These are phyloP conservation scores for Pampusana beccarii DNA, from an alignment of 2,113 vertebrate species.

Conservation along the genomic window DNA sequence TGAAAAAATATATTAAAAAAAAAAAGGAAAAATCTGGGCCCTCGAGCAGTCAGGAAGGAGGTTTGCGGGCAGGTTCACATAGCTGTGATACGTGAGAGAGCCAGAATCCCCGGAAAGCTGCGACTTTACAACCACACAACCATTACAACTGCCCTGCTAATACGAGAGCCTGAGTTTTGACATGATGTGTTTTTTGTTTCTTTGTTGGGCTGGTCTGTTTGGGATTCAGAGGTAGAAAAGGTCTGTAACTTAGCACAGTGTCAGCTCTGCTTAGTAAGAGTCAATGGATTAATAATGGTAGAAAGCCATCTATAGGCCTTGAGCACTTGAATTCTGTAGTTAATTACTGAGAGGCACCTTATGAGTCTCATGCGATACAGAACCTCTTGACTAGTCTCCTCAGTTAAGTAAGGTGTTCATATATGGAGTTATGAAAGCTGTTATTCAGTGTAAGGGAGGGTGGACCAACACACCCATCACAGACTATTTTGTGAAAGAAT, in stretches of 20 bases:
- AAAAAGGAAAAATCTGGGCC: background rate
- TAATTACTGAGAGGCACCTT: background rate
- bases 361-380: background rate
- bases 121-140: background rate
- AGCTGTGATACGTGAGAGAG: background rate
- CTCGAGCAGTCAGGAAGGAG: background rate
- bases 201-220: background rate
- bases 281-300: background rate
- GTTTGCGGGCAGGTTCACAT: background rate
- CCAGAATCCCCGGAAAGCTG: background rate
- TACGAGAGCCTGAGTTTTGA: accelerated
- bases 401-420: background rate
- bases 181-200: background rate
- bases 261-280: background rate
- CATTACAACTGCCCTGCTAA: no score
- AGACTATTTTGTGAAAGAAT: background rate
- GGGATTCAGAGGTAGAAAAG: background rate
- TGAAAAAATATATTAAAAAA: background rate
- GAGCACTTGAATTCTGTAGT: background rate
- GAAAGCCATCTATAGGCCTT: background rate
- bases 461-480: background rate
- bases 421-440: background rate
- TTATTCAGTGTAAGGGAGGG: background rate
- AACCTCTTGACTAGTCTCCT: background rate
- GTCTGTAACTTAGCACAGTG: background rate